Base-by-base conservation (phyloP, 2,888 invertebrate genomes). In the Crematogaster levior region DNA sequence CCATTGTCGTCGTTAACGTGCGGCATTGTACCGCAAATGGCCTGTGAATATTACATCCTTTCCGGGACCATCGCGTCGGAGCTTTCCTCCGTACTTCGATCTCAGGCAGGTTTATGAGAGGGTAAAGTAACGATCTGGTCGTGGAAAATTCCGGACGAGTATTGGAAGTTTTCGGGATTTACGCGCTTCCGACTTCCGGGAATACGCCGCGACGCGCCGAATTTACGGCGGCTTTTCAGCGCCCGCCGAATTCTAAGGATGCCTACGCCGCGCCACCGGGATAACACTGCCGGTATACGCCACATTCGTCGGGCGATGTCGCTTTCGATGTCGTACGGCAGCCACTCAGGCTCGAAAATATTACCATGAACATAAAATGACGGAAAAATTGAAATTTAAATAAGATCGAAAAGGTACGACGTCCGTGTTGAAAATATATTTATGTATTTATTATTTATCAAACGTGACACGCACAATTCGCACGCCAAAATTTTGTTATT, bases 1-100 rank as follows among this genome's bases (percentile, higher is more conserved):
- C 72, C 85, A 90, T 90, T 90, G 89, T 90, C 88, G 84, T 90
- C 86, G 90, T 90, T 90, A 90, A 90, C 89, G 90, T 90, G 85
- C 84, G 84, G 83, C 83, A 90, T 89, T 90, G 90, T 90, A 85
- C 82, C 88, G 79, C 85, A 90, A 90, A 90, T 90, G 90, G 90
- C 77, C 90, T 90, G 90, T 90, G 90, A 90, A 90, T 90, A 90
- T 90, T 89, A 89, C 83, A 83, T 86, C 65, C 88, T 86, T 84
- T 82, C 85, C 86, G 77, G 82, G 43, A 40, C 72, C 53, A 56
- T 15, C 56, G 34, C 77, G 60, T 24, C 61, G 43, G 77, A 53
- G 56, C 70, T 65, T 73, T 72, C 68, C 68, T 58, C 75, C 51
- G 82, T 73, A 27, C 61, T 24, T 56, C 75, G 83, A 56, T 40